Conservation (phyloP, 1,140 invertebrate species). For the Diabrotica virgifera region DNA sequence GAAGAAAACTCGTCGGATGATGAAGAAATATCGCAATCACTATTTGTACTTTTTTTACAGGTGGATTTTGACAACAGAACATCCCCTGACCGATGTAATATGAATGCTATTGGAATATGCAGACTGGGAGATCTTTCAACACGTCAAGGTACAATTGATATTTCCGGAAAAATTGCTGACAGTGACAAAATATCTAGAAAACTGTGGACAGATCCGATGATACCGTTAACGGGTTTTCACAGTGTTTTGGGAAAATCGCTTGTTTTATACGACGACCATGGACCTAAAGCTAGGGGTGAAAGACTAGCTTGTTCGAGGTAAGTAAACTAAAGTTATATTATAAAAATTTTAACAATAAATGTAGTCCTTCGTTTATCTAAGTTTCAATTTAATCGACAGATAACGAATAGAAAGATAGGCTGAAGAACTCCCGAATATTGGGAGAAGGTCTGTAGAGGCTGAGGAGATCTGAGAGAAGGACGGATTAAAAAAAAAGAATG, state of each 20-base stretch:
- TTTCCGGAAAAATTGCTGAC: conserved; percentile 68
- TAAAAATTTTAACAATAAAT: neutral
- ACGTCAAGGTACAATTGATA: conserved; percentile 67
- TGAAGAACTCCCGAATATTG: too few relatives aligned
- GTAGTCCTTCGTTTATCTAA: too few relatives aligned
- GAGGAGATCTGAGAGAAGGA: too few relatives aligned
- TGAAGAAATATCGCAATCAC: too few relatives aligned
- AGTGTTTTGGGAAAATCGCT: conserved; percentile 79
- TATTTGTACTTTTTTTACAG: too few relatives aligned
- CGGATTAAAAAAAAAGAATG: too few relatives aligned
- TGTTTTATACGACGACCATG: conserved; percentile 84
- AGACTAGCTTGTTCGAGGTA: conserved; percentile 84
- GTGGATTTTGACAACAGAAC: conserved; percentile 49
- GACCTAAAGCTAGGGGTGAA: conserved; percentile 81
- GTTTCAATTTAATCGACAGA: too few relatives aligned
- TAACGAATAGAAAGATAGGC: too few relatives aligned
- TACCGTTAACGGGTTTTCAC: conserved; percentile 74
- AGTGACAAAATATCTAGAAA: conserved; percentile 64
- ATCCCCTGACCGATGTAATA: conserved; percentile 50
- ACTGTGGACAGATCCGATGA: conserved; percentile 73
- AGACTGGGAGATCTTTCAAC: conserved; percentile 64
- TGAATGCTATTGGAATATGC: conserved; percentile 57
- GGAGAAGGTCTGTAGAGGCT: too few relatives aligned
- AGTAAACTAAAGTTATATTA: conserved; percentile 12
- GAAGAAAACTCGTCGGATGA: too few relatives aligned